Evolutionary conservation across 1,140 invertebrate species (phyloP), one percentile per base, ranked within the genome.

Genomic region (Branchinecta lindahli): DNA sequence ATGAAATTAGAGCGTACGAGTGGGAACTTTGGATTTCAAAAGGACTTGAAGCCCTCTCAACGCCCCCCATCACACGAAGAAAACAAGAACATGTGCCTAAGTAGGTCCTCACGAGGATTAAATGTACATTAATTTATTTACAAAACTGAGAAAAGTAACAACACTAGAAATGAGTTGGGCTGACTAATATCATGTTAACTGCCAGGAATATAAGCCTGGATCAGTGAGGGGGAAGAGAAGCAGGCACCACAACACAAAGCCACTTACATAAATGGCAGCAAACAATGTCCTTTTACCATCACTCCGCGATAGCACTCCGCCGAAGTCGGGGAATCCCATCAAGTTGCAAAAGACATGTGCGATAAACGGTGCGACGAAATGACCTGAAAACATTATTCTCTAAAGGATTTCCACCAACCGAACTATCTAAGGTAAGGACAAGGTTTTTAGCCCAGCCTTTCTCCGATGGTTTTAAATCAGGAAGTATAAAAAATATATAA

Each of bases 311-410:
- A 84, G 77, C 5, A 96, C 81, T 77, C 92, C 91, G 5, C 82
- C 81, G 72, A 96, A 83, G 77, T 95, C 90, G 0, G 94, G 93
- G 75, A 96, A 89, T 45, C 94, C 94, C 90, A 97, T 95, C 77
- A 92, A 88, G 80, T 97, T 96, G 79, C 94, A 97, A 78, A 96
- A 94, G 5, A 90, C 88, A 78, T 96, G 94, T 7, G 87, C 91
- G 10, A 92, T 76, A 72, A 96, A 85, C 18, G 91, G 88, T 10
- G 92, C 90, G n/a, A 87, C 81, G 75, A 96, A 85, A 77, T 96
- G 93, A 69, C 92, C 92, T 88, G 77, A 45, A 79, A 80, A 33
- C 33, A 33, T 33, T 33, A 33, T 33, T 33, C 33, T 33, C 33
- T 33, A 33, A 33, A 33, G 33, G 33, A 33, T 33, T 33, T 1